These are phyloP conservation scores for Tinea pellionella DNA, from an alignment of 2,888 invertebrate genomes.

Conservation along the genomic window DNA sequence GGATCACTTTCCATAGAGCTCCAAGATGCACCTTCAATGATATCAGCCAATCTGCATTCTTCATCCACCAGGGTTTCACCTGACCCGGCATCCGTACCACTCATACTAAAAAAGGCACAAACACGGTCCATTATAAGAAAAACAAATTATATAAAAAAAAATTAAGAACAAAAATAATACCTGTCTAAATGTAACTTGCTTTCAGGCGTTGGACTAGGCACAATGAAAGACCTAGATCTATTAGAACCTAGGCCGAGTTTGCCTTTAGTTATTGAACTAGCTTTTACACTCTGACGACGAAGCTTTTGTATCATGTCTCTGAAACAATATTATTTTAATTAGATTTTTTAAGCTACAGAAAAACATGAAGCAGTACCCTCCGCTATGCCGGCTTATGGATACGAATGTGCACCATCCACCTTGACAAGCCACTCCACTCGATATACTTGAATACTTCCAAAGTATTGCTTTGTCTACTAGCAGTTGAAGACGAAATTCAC, in stretches of 20 bases:
- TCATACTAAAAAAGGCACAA: background rate
- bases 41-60: constrained; percentile 54
- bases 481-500: too few relatives aligned
- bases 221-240: constrained; percentile 82
- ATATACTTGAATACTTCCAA: too few relatives aligned
- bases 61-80: constrained; percentile 49
- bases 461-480: too few relatives aligned
- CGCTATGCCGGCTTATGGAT: too few relatives aligned
- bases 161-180: constrained; percentile 23
- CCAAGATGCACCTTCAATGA: constrained; percentile 65
- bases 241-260: constrained; percentile 81
- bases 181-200: constrained; percentile 62
- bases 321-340: too few relatives aligned
- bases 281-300: constrained; percentile 84
- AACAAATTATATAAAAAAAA: too few relatives aligned
- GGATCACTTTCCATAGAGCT: constrained; percentile 81
- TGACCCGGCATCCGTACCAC: constrained; percentile 29
- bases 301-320: constrained; percentile 94
- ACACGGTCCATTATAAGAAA: background rate
- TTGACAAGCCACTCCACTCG: too few relatives aligned
- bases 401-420: too few relatives aligned
- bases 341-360: too few relatives aligned
- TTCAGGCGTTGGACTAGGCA: constrained; percentile 75
- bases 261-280: constrained; percentile 79
- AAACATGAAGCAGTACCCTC: too few relatives aligned